Evolutionary conservation across 2,797 vertebrate species (phyloP).

Genomic region (Diplodus sargus): DNA sequence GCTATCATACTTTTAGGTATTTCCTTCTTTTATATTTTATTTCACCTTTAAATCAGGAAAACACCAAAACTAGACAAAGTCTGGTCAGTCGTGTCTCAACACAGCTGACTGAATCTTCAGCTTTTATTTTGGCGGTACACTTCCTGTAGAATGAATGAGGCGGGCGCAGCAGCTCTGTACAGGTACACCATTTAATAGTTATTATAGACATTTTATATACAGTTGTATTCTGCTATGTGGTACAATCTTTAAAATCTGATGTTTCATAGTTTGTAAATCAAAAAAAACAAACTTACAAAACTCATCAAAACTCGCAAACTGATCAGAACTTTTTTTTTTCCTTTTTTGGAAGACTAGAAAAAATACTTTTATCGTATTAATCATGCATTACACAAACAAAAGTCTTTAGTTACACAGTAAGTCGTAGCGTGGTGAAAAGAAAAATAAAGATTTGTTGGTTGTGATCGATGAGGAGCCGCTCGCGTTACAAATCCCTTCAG

Average conservation of each 20-base stretch:
- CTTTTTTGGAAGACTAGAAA: conserved; percentile 98
- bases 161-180: conserved; percentile 81
- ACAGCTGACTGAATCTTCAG: not conserved
- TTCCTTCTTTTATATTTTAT: too few species aligned
- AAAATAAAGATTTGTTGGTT: conserved; percentile 60
- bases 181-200: conserved; percentile 99
- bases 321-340: conserved; percentile 88
- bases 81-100: too few species aligned
- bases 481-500: conserved; percentile 80
- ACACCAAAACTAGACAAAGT: too few species aligned
- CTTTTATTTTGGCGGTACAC: not conserved
- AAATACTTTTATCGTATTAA: conserved; percentile 98
- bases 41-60: too few species aligned
- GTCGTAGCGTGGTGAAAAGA: conserved; percentile 77
- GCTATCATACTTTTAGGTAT: too few species aligned
- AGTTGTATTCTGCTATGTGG: conserved; percentile 94
- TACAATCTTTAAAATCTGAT: conserved; percentile 99
- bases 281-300: conserved; percentile 91
- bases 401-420: conserved; percentile 91
- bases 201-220: conserved; percentile 99
- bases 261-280: conserved; percentile 96
- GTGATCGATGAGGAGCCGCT: conserved; percentile 85
- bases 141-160: not conserved
- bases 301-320: conserved; percentile 96
- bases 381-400: conserved; percentile 98